phyloP scores from a whole-genome alignment of 2,888 invertebrate species.

The Caenorhabditis sulstoni region DNA sequence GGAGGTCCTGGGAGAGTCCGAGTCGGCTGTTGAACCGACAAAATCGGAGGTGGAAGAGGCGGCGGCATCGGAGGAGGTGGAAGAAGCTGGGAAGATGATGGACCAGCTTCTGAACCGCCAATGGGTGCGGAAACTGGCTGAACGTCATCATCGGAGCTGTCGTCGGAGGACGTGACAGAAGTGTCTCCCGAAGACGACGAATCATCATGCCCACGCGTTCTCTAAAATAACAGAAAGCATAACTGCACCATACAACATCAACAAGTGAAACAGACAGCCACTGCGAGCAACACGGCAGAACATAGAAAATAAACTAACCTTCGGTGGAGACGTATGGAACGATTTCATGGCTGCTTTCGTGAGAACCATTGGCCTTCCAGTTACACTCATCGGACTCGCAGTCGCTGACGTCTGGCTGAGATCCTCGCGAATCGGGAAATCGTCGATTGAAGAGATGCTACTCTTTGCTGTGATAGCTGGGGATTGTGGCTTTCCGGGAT shows the following conservation, averaged over 20 bases:
- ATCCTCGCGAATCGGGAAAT: slow-evolving; percentile 16
- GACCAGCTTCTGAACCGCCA: too few species aligned
- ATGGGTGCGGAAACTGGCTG: too few species aligned
- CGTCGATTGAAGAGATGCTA: slow-evolving; percentile 33
- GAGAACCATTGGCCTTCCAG: slow-evolving; percentile 43
- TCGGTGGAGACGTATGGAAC: slow-evolving; percentile 43
- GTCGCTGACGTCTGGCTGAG: slow-evolving; percentile 19
- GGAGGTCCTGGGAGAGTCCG: too few species aligned
- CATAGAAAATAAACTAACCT: slow-evolving; percentile 34
- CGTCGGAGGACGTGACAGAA: slow-evolving; percentile 19
- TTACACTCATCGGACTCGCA: slow-evolving; percentile 28
- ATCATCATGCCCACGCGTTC: slow-evolving; percentile 33
- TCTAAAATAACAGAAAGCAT: slow-evolving; percentile 53
- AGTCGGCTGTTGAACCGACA: background rate
- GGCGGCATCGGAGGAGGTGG: slow-evolving; percentile 2
- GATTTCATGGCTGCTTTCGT: slow-evolving; percentile 60
- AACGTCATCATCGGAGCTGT: slow-evolving; percentile 23
- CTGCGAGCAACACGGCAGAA: slow-evolving; percentile 21
- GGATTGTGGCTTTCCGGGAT: slow-evolving; percentile 7
- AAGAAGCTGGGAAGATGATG: too few species aligned
- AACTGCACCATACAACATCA: slow-evolving; percentile 50
- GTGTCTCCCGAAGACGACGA: slow-evolving; percentile 27
- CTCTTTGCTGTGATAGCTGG: slow-evolving; percentile 32
- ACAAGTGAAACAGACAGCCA: slow-evolving; percentile 50
- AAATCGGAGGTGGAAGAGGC: background rate